phyloP scores from a whole-genome alignment of 2,797 vertebrate species.

The Centropyge bicolor region DNA sequence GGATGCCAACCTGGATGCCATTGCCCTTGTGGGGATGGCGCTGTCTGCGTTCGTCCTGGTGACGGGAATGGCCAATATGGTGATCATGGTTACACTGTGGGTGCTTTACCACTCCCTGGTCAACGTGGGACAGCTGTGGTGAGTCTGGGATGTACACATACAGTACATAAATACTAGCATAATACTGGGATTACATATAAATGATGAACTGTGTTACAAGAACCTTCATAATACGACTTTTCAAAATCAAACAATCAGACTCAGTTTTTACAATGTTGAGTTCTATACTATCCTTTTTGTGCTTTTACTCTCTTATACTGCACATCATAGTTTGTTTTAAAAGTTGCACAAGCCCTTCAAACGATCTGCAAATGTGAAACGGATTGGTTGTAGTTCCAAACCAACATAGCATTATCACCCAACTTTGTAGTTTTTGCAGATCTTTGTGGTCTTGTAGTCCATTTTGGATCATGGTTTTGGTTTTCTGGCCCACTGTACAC shows the following conservation, averaged over 20 bases:
- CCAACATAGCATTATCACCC: background rate
- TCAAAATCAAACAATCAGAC: background rate
- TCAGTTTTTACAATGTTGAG: background rate
- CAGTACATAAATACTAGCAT: background rate
- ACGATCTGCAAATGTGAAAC: background rate
- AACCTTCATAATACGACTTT: background rate
- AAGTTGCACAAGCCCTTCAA: background rate
- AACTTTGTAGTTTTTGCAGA: background rate
- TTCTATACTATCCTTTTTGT: background rate
- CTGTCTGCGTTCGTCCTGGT: slow-evolving; percentile 87
- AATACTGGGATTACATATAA: background rate
- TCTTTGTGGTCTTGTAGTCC: background rate
- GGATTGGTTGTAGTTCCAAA: background rate
- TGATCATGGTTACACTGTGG: slow-evolving; percentile 93
- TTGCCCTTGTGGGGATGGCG: slow-evolving; percentile 88
- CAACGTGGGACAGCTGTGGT: slow-evolving; percentile 96
- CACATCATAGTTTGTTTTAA: background rate
- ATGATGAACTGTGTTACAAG: background rate
- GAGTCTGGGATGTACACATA: slow-evolving; percentile 64
- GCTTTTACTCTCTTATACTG: background rate
- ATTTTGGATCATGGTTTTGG: background rate
- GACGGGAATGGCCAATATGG: slow-evolving; percentile 91
- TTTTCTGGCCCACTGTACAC: background rate
- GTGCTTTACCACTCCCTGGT: slow-evolving; percentile 93
- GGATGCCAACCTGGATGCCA: slow-evolving; percentile 89